A percentile compares a stretch with the other conserved stretches of the same genome.
Evolutionary conservation across 1,140 invertebrate species (phyloP).

Genomic region (Pogonus chalceus): DNA sequence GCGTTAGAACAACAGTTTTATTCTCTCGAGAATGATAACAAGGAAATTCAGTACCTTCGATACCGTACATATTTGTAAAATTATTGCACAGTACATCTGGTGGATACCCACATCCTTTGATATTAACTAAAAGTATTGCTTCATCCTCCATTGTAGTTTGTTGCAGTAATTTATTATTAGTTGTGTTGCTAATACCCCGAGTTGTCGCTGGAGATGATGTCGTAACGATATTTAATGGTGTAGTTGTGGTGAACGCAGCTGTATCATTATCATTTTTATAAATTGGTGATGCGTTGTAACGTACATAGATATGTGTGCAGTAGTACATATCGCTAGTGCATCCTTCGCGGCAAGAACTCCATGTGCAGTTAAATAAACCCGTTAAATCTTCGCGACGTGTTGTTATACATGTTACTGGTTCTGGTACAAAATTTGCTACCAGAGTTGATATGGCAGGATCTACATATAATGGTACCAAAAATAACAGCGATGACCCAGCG

Average conservation of each 20-base stretch:
- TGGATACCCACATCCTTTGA: constrained; percentile 83
- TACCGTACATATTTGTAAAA: constrained; percentile 65
- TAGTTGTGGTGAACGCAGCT: neutral
- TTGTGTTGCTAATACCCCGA: constrained; percentile 27
- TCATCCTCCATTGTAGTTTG: no score
- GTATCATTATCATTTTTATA: neutral
- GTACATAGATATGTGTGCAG: constrained; percentile 78
- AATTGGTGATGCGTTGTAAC: constrained; percentile 43
- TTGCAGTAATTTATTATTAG: constrained; percentile 19
- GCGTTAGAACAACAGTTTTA: constrained; percentile 65
- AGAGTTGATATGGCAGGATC: constrained; percentile 82
- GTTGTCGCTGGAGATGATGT: neutral
- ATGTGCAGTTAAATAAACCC: constrained; percentile 73
- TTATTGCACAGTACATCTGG: constrained; percentile 73
- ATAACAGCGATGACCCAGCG: constrained; percentile 70
- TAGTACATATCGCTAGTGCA: constrained; percentile 79
- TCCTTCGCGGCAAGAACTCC: constrained; percentile 78
- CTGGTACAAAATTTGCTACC: constrained; percentile 68
- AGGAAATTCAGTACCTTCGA: constrained; percentile 65
- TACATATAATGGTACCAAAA: constrained; percentile 80
- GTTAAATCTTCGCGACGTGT: constrained; percentile 61
- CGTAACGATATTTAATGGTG: neutral
- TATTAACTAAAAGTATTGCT: constrained; percentile 63
- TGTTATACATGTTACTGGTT: constrained; percentile 68
- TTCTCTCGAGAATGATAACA: constrained; percentile 78